These are phyloP conservation scores for Crematogaster levior DNA, from an alignment of 2,888 invertebrate genomes.

Conservation along the genomic window DNA sequence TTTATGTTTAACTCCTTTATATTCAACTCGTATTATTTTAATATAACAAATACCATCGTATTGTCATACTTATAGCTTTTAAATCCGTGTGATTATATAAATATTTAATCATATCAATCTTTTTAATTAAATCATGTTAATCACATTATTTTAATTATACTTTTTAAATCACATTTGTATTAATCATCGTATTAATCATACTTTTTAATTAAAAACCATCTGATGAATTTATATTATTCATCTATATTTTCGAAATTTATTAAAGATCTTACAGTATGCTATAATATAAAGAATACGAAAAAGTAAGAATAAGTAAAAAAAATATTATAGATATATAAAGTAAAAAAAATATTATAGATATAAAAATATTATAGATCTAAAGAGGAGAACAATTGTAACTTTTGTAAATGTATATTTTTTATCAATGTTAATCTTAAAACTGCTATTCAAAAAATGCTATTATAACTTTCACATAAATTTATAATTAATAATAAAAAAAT, in stretches of 20 bases:
- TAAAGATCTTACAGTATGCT: not conserved
- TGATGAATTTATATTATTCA: not conserved
- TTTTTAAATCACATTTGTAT: too few relatives aligned
- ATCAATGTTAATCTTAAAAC: not conserved
- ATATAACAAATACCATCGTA: not conserved
- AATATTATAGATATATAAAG: too few relatives aligned
- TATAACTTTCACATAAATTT: constrained; percentile 28
- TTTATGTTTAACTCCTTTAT: not conserved
- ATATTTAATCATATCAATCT: too few relatives aligned
- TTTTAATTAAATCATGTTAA: not conserved
- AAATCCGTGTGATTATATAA: not conserved
- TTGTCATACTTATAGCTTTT: not conserved
- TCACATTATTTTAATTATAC: too few relatives aligned
- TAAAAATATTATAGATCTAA: too few relatives aligned
- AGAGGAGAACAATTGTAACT: not conserved
- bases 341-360: too few relatives aligned
- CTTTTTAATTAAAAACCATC: not conserved
- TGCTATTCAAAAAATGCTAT: not conserved
- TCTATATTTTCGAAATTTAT: not conserved
- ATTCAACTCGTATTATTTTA: not conserved
- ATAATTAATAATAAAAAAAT: not conserved
- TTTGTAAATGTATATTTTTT: not conserved
- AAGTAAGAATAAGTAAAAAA: not conserved
- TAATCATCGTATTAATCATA: not conserved
- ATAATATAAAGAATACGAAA: too few relatives aligned